phyloP scores from a whole-genome alignment of 2,888 invertebrate genomes.

The Drosophila helvetica region DNA sequence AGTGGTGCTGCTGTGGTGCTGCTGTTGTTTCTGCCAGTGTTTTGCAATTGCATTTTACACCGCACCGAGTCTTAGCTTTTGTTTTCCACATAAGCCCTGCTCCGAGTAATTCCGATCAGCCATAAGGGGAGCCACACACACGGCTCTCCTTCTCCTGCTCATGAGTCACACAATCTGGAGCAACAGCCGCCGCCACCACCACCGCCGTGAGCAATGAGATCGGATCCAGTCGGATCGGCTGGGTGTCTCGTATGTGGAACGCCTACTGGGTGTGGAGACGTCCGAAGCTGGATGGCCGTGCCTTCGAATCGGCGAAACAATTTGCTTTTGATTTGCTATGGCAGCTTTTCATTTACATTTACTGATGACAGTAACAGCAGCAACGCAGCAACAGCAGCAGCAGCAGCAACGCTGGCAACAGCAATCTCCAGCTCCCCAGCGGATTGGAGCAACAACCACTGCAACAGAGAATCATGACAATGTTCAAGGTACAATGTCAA shows the following conservation, averaged over 20 bases:
- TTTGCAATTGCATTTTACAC: slow-evolving; percentile 27
- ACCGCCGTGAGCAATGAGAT: background rate
- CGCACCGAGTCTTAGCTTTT: background rate
- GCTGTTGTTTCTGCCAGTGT: slow-evolving; percentile 5
- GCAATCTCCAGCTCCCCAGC: slow-evolving; percentile 1
- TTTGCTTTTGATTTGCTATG: slow-evolving; percentile 58
- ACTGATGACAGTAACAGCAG: slow-evolving; percentile 61
- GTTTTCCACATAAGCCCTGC: slow-evolving; percentile 7
- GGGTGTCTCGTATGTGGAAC: slow-evolving; percentile 49
- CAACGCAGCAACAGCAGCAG: slow-evolving; percentile 17
- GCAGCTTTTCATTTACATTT: slow-evolving; percentile 61
- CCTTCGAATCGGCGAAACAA: slow-evolving; percentile 39
- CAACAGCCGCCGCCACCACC: slow-evolving; percentile 27
- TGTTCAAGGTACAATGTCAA: slow-evolving; percentile 78
- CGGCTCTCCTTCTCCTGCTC: slow-evolving; percentile 39
- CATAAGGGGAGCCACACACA: background rate
- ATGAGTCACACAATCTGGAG: slow-evolving; percentile 65
- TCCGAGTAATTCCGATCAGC: background rate
- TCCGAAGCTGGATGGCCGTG: slow-evolving; percentile 51
- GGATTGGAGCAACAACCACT: slow-evolving; percentile 12
- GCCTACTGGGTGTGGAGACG: slow-evolving; percentile 73
- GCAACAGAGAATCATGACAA: slow-evolving; percentile 55
- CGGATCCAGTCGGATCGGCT: background rate
- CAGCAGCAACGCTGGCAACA: slow-evolving; percentile 7
- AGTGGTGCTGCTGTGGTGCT: background rate